These are phyloP conservation scores for Isichthys henryi DNA, from an alignment of 2,113 vertebrate genomes.

Conservation along the genomic window DNA sequence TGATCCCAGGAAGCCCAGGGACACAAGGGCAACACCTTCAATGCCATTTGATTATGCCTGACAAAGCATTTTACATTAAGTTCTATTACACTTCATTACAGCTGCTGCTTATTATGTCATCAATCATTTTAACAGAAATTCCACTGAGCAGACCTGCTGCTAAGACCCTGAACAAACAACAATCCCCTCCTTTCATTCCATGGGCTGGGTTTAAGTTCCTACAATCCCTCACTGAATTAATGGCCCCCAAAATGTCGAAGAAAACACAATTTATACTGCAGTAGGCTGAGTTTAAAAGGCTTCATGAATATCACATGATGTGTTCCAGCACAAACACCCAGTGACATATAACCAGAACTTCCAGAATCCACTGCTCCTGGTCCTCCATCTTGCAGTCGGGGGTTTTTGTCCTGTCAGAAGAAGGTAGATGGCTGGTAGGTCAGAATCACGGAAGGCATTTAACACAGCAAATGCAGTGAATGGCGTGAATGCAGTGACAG, in stretches of 20 bases:
- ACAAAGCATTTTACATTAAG: neutral
- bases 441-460: conserved; percentile 45
- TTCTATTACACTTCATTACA: neutral
- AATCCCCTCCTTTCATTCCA: neutral
- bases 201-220: neutral
- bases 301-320: conserved; percentile 45
- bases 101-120: neutral
- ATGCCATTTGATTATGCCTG: neutral
- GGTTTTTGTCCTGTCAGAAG: conserved; percentile 50
- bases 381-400: conserved; percentile 44
- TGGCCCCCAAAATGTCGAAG: conserved; percentile 40
- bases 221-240: conserved; percentile 34
- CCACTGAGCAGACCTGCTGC: neutral
- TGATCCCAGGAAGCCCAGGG: neutral
- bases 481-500: conserved; percentile 11
- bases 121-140: neutral
- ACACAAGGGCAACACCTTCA: too few relatives aligned
- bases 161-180: conserved; percentile 1
- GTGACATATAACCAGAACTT: conserved; percentile 43
- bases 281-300: conserved; percentile 43
- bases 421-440: conserved; percentile 42
- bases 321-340: conserved; percentile 28
- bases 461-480: conserved; percentile 36
- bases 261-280: conserved; percentile 48
- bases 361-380: conserved; percentile 27